A percentile compares a stretch with the other conserved stretches of the same genome.
These are phyloP conservation scores for Sinohyriopsis cumingii DNA, from an alignment of 2,888 invertebrate genomes.

Conservation along the genomic window DNA sequence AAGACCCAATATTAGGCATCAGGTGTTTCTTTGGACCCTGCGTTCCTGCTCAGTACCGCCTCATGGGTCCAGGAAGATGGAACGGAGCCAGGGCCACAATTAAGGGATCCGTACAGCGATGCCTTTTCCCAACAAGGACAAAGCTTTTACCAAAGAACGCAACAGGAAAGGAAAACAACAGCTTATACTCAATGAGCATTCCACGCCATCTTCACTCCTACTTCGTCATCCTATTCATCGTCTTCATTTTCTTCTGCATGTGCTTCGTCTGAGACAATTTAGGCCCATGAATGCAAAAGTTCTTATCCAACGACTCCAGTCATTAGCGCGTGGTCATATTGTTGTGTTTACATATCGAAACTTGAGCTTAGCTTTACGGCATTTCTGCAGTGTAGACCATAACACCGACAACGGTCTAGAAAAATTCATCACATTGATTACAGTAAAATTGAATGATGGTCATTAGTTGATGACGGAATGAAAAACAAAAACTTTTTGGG, in stretches of 20 bases:
- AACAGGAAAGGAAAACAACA: constrained; percentile 6
- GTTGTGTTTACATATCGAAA: too few species aligned
- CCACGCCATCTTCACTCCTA: constrained; percentile 36
- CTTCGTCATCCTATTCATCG: constrained; percentile 29
- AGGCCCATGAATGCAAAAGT: too few species aligned
- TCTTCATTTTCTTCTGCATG: constrained; percentile 37
- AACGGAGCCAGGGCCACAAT: constrained; percentile 51
- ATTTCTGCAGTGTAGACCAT: too few species aligned
- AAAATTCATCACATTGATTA: too few species aligned
- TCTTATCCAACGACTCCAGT: too few species aligned
- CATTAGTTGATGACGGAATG: too few species aligned
- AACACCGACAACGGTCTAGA: too few species aligned
- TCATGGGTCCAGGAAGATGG: constrained; percentile 61
- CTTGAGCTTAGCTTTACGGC: too few species aligned
- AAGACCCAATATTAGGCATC: constrained; percentile 57
- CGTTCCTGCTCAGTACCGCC: constrained; percentile 65
- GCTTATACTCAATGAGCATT: constrained; percentile 17
- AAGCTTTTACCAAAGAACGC: constrained; percentile 35
- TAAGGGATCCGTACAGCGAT: constrained; percentile 27
- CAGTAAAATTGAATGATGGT: too few species aligned
- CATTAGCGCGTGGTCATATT: too few species aligned
- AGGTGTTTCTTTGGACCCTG: constrained; percentile 66
- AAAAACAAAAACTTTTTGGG: too few species aligned
- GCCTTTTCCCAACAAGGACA: constrained; percentile 31
- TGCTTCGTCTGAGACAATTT: constrained; percentile 19